Evolutionary conservation across 2,888 invertebrate species (phyloP).

Genomic region (Prenolepis imparis): DNA sequence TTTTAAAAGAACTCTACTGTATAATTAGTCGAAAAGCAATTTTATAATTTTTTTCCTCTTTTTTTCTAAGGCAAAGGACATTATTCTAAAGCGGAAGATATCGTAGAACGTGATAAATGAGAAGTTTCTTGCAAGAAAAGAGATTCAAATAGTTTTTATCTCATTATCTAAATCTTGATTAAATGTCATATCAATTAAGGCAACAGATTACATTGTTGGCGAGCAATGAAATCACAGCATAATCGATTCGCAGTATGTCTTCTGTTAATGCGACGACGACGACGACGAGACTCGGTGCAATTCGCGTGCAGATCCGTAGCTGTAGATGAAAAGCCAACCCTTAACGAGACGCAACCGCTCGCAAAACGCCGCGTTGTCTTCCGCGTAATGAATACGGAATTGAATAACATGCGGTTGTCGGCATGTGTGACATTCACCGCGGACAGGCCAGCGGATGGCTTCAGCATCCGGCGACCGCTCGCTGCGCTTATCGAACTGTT

Average conservation of each 20-base stretch:
- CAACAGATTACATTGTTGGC: slow-evolving; percentile 6
- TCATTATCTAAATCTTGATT: background rate
- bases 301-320: background rate
- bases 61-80: background rate
- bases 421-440: slow-evolving; percentile 59
- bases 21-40: background rate
- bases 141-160: background rate
- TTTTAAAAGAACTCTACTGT: background rate
- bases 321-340: slow-evolving; percentile 46
- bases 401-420: slow-evolving; percentile 69
- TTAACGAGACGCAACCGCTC: slow-evolving; percentile 70
- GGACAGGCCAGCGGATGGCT: slow-evolving; percentile 42
- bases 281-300: background rate
- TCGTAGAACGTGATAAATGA: background rate
- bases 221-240: background rate
- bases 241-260: slow-evolving; percentile 17
- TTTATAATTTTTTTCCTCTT: background rate
- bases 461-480: slow-evolving; percentile 20
- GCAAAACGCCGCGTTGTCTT: slow-evolving; percentile 64
- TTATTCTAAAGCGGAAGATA: background rate
- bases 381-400: slow-evolving; percentile 71
- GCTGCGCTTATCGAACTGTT: slow-evolving; percentile 35
- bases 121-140: background rate
- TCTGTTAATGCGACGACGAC: slow-evolving; percentile 15
- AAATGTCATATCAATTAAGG: slow-evolving; percentile 16